Base-by-base conservation (phyloP, 35 echinoderm and acorn worm genomes). In the Diadema setosum region DNA sequence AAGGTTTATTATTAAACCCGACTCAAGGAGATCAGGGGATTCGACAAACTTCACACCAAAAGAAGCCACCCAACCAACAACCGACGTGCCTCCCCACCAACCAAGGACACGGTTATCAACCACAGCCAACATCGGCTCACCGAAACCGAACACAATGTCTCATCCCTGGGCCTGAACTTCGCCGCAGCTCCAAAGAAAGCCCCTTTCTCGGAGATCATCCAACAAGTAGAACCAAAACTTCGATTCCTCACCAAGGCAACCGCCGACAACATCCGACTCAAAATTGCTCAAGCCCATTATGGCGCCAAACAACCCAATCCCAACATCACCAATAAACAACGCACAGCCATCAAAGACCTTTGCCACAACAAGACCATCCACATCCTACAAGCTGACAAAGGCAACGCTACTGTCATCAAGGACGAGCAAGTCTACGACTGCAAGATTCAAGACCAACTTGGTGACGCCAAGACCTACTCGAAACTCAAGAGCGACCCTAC, bases 161-260 rank as follows among this genome's bases (percentile, higher is more conserved):
- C 83, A 61, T 50, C 58, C 26, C 58, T 84, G 36, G 88, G 88
- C 2, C 42, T 91, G 33, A 91, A 91, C 69, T 91, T 91, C 82
- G 88, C 88, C 15, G 42, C 84, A 17, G 61, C 88, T 42, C 88
- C 88, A 1, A 56, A 55, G 18, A 61, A 63, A 29, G 4, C 27
- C n/a, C n/a, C n/a, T n/a, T n/a, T n/a, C n/a, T n/a, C n/a, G n/a
- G n/a, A n/a, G n/a, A n/a, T n/a, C n/a, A 70, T 29, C 65, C 4
- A 5, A 3, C 65, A 70, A 70, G 65, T 70, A 31, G 65, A 70
- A 70, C 65, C 65, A 23, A 70, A 70, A 29, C 65, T 70, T 33
- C 65, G 65, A 5, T 26, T 70, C 23, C 65, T 70, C 16, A 5
- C 23, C 65, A 70, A 70, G 36, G 2, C 33, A 3, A 33, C 65